Conservation (phyloP, 2,797 vertebrate genomes). For the Protonibea diacanthus region DNA sequence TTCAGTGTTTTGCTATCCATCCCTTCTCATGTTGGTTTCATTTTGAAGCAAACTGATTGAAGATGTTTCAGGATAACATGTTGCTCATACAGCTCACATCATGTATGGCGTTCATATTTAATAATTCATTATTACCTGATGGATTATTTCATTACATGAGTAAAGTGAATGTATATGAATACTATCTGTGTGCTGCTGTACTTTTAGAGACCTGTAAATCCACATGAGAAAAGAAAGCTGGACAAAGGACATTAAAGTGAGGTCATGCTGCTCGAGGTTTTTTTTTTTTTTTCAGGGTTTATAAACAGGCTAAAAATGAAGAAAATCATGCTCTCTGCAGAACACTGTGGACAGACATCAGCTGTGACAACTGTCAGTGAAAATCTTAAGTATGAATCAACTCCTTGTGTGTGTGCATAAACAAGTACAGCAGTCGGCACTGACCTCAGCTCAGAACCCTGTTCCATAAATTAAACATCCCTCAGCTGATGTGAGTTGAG, state of each 20-base stretch:
- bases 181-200: neutral
- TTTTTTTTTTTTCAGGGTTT: neutral
- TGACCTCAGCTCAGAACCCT: neutral
- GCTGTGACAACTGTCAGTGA: too few species aligned
- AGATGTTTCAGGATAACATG: too few species aligned
- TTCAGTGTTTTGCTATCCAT: too few species aligned
- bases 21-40: too few species aligned
- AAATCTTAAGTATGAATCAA: neutral
- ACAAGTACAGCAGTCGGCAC: neutral
- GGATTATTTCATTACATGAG: neutral
- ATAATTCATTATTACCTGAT: neutral
- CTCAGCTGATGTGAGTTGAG: neutral
- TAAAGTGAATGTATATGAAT: neutral
- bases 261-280: neutral
- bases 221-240: too few species aligned
- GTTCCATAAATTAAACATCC: constrained; percentile 16
- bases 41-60: too few species aligned
- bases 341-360: too few species aligned
- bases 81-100: neutral
- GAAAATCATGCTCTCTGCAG: neutral
- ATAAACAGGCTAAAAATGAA: too few species aligned
- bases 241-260: too few species aligned
- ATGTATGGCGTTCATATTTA: neutral
- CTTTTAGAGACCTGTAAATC: too few species aligned
- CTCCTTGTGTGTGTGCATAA: neutral